Evolutionary conservation across 2,888 invertebrate species (phyloP).

Genomic region (Physocephala rufipes): DNA sequence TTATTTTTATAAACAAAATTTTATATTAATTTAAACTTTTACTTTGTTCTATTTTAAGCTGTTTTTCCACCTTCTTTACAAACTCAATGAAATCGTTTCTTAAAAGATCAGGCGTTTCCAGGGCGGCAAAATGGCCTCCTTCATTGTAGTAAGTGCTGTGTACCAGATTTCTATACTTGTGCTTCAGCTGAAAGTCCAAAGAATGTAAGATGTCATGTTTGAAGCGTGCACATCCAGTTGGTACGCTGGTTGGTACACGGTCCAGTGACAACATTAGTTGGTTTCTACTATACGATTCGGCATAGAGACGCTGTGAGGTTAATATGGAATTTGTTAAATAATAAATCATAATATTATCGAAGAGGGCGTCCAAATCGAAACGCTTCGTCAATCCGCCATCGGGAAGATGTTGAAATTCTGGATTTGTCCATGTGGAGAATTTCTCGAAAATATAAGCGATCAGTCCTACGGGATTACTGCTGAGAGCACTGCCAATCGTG

Average conservation of each 20-base stretch:
- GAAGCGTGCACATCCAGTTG: slow-evolving; percentile 79
- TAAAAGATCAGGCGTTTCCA: slow-evolving; percentile 78
- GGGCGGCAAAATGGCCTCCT: slow-evolving; percentile 88
- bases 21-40: too few species aligned
- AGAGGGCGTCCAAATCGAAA: slow-evolving; percentile 67
- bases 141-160: slow-evolving; percentile 73
- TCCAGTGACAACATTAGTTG: slow-evolving; percentile 52
- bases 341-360: slow-evolving; percentile 84
- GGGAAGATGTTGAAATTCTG: slow-evolving; percentile 64
- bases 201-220: slow-evolving; percentile 73
- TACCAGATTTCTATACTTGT: slow-evolving; percentile 74
- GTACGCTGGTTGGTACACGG: slow-evolving; percentile 73
- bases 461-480: slow-evolving; percentile 77
- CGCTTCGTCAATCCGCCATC: slow-evolving; percentile 74
- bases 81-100: slow-evolving; percentile 76
- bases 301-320: slow-evolving; percentile 76
- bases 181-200: slow-evolving; percentile 70
- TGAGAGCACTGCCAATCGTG: slow-evolving; percentile 72
- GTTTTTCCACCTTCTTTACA: slow-evolving; percentile 64
- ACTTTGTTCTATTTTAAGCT: neutral
- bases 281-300: slow-evolving; percentile 67
- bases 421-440: slow-evolving; percentile 78
- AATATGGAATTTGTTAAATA: slow-evolving; percentile 78
- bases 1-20: neutral
- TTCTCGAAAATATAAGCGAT: slow-evolving; percentile 92